Conservation (phyloP, 1,140 invertebrate genomes). For the Parasteatoda tepidariorum region DNA sequence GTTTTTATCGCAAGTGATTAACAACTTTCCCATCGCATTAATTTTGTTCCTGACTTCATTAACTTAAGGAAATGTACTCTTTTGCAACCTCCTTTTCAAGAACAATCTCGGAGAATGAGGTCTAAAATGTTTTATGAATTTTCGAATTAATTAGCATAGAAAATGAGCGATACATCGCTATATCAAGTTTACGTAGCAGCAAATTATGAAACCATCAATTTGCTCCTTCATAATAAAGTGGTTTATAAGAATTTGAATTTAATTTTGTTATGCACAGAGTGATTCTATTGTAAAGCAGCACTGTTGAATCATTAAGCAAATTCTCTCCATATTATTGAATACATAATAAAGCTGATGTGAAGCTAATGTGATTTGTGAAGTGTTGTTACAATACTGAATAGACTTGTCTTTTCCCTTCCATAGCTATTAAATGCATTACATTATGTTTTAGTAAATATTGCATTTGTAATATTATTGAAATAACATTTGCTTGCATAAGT, state of each 20-base stretch:
- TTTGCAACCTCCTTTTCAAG: not conserved
- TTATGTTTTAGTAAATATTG: too few species aligned
- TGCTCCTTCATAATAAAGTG: not conserved
- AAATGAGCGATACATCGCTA: not conserved
- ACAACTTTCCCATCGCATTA: conserved; percentile 7
- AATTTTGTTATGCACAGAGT: too few species aligned
- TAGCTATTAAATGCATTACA: too few species aligned
- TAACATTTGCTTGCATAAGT: too few species aligned
- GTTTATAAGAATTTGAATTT: not conserved
- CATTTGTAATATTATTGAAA: too few species aligned
- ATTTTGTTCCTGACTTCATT: conserved; percentile 5
- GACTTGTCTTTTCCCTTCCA: too few species aligned
- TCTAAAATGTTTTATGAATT: not conserved
- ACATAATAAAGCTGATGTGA: too few species aligned
- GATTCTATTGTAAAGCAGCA: too few species aligned
- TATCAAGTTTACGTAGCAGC: not conserved
- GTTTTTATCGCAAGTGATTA: conserved; percentile 1
- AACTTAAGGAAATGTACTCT: not conserved
- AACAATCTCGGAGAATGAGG: not conserved
- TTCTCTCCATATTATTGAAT: too few species aligned
- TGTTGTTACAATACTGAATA: too few species aligned
- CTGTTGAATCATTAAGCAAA: too few species aligned
- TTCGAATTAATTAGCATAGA: not conserved
- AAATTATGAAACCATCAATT: not conserved
- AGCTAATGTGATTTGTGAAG: too few species aligned